Base-by-base conservation (phyloP, 2,797 vertebrate species). In the Sus cebifrons region DNA sequence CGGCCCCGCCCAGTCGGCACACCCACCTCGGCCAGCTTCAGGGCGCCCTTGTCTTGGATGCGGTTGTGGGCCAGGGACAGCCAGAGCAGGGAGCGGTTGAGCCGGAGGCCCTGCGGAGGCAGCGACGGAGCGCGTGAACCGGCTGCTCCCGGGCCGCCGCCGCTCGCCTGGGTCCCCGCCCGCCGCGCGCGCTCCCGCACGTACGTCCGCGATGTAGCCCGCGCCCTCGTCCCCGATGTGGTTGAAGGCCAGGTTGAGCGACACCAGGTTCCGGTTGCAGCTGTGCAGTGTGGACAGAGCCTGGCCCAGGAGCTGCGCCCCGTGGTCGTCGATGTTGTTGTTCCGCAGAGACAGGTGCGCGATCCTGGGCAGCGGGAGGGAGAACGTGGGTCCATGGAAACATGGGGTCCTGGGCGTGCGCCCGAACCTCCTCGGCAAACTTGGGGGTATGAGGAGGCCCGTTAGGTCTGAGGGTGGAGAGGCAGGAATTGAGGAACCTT, bases 211-310 rank as follows among this genome's bases (percentile, higher is more conserved):
- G 0, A 99, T 98, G 97, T 99, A 82, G 65, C 95, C 32, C 0
- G 99, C 99, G 2, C 99, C 99, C 52, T 79, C 65, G 89, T 99
- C 99, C 0, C 99, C 98, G n/a, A 99, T 99, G 94, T 82, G 98
- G 96, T 99, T 99, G 98, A 99, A 99, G 25, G 98, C 98, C 97
- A 99, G 98, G 96, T 99, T 99, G 96, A 99, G 99, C 0, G 98
- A 98, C 60, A 98, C n/a, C 0, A 99, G 98, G 84, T 96, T 99
- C 84, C 97, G 99, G 98, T 99, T 99, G 97, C 98, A 88, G 82
- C 97, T 97, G 73, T 70, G 96, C 85, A 95, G 36, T 0, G 98
- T 99, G 32, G 99, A 99, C 65, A 99, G 98, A 2, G 99, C 98
- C 16, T 96, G 98, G 32, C 99, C 99, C 9, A 99, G 98, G 68